Conservation (phyloP, 2,888 invertebrate genomes). For the Gastrophysa polygoni region DNA sequence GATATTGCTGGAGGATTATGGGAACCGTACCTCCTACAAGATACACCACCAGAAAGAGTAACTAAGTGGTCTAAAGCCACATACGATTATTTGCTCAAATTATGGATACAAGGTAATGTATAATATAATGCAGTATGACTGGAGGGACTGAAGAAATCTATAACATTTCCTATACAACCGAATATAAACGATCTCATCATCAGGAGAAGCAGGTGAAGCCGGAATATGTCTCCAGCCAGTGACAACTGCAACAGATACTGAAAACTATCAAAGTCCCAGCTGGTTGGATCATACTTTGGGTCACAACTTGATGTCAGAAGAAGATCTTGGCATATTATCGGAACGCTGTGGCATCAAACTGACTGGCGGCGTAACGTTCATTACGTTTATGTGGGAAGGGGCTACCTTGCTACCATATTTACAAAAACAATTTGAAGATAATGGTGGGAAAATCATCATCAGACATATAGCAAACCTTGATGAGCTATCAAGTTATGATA, state of each 20-base stretch:
- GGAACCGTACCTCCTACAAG: slow-evolving; percentile 69
- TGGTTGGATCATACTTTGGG: slow-evolving; percentile 61
- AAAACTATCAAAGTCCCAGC: slow-evolving; percentile 47
- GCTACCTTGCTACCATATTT: slow-evolving; percentile 70
- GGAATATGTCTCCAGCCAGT: slow-evolving; percentile 43
- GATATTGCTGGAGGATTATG: slow-evolving; percentile 81
- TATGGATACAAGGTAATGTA: slow-evolving; percentile 59
- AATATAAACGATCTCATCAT: neutral
- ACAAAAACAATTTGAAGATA: slow-evolving; percentile 64
- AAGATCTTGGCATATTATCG: slow-evolving; percentile 54
- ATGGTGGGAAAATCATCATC: slow-evolving; percentile 64
- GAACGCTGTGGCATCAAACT: slow-evolving; percentile 54
- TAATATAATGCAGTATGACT: no score
- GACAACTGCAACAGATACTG: slow-evolving; percentile 45
- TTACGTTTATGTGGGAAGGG: slow-evolving; percentile 73
- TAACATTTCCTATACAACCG: neutral
- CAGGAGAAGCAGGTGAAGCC: slow-evolving; percentile 41
- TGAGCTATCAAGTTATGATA: slow-evolving; percentile 60
- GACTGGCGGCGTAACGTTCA: slow-evolving; percentile 66
- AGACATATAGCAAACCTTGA: slow-evolving; percentile 62
- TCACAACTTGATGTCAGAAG: slow-evolving; percentile 47
- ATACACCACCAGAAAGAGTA: slow-evolving; percentile 63
- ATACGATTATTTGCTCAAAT: slow-evolving; percentile 63
- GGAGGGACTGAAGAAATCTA: neutral
- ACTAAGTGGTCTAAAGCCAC: slow-evolving; percentile 69